A percentile compares a stretch with the other conserved stretches of the same genome.
Evolutionary conservation across 1,140 invertebrate genomes (phyloP).

Genomic region (Rhopalosiphum padi): DNA sequence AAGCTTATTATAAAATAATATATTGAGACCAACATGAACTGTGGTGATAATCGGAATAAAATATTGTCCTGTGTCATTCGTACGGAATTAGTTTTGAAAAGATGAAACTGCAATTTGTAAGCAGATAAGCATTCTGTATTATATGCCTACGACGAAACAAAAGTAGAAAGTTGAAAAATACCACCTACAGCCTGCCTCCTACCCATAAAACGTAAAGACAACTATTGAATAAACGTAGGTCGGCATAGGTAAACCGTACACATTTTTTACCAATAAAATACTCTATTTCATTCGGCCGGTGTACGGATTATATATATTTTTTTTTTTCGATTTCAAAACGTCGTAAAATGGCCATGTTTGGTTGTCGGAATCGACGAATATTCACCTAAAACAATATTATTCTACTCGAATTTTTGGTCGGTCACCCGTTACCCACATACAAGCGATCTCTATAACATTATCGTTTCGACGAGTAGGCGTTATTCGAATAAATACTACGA

Average conservation of each 20-base stretch:
- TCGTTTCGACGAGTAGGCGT: background rate
- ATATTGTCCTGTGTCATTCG: background rate
- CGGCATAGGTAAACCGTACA: background rate
- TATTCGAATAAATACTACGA: background rate
- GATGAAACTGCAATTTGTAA: constrained; percentile 10
- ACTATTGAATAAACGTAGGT: background rate
- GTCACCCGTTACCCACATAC: background rate
- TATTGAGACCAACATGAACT: background rate
- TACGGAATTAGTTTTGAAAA: background rate
- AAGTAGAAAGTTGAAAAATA: constrained; percentile 18
- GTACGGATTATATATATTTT: background rate
- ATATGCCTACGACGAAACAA: background rate
- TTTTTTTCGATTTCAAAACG: background rate
- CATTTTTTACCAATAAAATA: background rate
- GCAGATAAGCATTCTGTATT: background rate
- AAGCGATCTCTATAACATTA: background rate
- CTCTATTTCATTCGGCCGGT: background rate
- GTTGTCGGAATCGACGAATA: too few relatives aligned
- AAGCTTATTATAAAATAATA: background rate
- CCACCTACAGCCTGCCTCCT: background rate
- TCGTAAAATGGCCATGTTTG: background rate
- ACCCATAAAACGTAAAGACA: background rate
- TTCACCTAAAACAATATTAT: background rate
- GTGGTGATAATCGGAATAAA: background rate
- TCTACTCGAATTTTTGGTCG: background rate